Evolutionary conservation across 2,797 vertebrate genomes (phyloP), one percentile per base, ranked within the genome.

Genomic region (Antennarius maculatus): DNA sequence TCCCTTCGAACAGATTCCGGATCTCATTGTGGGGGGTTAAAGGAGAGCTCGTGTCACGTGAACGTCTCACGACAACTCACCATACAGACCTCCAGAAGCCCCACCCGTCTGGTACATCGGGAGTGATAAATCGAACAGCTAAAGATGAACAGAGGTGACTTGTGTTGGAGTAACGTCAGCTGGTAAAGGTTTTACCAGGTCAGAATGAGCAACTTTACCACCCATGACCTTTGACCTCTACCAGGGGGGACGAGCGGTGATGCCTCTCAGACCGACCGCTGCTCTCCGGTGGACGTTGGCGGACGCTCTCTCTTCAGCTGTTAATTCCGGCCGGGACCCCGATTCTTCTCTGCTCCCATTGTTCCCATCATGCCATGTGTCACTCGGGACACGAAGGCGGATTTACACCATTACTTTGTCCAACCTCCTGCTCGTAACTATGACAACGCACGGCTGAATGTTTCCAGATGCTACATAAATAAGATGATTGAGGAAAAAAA

Each of bases 101-200:
- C 61, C 56, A 3, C 66, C 66, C 27, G n/a, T 13, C 51, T 29
- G 61, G 42, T 4, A 34, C 13, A 4, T 50, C 9, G 50, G 34
- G 1, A 17, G 53, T 63, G 70, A 69, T 74, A 60, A 70, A 59
- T 69, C 16, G 0, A 67, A 65, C 9, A 5, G 2, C 2, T 31
- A 45, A 47, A 51, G 66, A 70, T 66, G 23, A 65, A 66, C 12
- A 27, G 31, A 37, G 31, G 45, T 2, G 5, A 54, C 62, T 62
- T 54, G 15, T 58, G 70, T 16, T 47, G 54, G 45, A 82, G 53
- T 55, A 4, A 15, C 46, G 55, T 62, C 83, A 81, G 74, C 75
- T 86, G 79, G 28, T 58, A 71, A 83, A 85, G 54, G 56, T 79
- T 73, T 85, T 63, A 77, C 59, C 28, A 0, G 61, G 70, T 71